Evolutionary conservation across 2,113 vertebrate species (phyloP).

Genomic region (Vicugna pacos): DNA sequence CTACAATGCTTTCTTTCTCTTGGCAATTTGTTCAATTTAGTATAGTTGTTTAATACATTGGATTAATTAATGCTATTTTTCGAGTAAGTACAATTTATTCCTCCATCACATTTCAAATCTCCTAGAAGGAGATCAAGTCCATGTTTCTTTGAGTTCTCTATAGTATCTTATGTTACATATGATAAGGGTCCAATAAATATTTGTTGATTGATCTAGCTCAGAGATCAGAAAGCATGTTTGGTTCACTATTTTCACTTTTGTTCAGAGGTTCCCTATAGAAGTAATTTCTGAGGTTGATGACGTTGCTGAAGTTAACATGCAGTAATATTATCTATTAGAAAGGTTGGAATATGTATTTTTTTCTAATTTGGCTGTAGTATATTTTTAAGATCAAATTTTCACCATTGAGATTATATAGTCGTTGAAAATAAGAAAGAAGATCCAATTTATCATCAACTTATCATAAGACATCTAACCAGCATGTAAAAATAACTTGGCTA

Average conservation of each 20-base stretch:
- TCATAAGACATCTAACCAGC: not conserved
- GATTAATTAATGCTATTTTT: not conserved
- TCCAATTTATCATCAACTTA: not conserved
- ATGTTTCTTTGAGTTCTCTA: not conserved
- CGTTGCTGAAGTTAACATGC: not conserved
- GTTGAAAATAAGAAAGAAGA: conserved; percentile 10
- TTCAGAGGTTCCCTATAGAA: not conserved
- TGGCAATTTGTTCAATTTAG: not conserved
- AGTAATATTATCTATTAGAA: not conserved
- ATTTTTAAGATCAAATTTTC: conserved; percentile 14
- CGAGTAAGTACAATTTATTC: not conserved
- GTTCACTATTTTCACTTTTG: not conserved
- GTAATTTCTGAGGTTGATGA: not conserved
- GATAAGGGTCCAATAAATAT: not conserved
- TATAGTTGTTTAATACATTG: not conserved
- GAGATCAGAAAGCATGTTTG: not conserved
- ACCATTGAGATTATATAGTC: not conserved
- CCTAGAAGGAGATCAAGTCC: not conserved
- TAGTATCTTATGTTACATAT: not conserved
- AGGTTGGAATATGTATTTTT: not conserved
- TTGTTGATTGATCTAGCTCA: not conserved
- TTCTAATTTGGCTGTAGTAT: not conserved
- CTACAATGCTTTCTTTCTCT: not conserved
- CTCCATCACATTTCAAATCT: not conserved
- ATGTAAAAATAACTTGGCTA: not conserved